Base-by-base conservation (phyloP, 2,888 invertebrate species). In the Coelogynopora nodosa region DNA sequence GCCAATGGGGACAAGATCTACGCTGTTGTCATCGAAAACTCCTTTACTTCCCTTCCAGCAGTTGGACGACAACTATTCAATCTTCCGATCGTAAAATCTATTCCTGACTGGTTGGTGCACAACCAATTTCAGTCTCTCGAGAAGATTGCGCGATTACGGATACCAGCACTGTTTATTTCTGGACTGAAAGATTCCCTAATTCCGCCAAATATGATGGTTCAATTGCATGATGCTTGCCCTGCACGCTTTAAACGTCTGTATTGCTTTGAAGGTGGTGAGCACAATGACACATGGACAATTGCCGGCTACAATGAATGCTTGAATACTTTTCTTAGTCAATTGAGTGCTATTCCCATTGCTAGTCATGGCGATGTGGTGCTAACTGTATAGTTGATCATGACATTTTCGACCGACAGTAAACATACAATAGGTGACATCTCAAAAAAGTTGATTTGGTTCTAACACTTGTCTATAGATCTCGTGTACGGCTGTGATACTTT, bases 221-320 rank as follows among this genome's bases (percentile, higher is more conserved):
- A 95, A 87, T 93, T 97, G 85, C 95, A 95, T 90, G 93, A 94
- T 89, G 92, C 94, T 82, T 96, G 96, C 90, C 94, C 94, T 31
- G 95, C 96, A 88, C 92, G 94, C 28, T 93, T 94, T 89, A 97
- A 97, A 92, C 94, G 95, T 89, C 92, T 97, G 81, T 92, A 95
- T 28, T 94, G 95, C 90, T 94, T 97, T 91, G 94, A 94, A 0
- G 94, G 94, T 27, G 97, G 97, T 0, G 95, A 96, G 0, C 97
- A 98, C 92, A 97, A 97, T 90, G 97, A 97, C 91, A 97, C 97
- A 0, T 97, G 97, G 97, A 95, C 95, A 87, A 94, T 95, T 89
- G 94, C 94, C 88, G 95, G 95, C 88, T 97, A 96, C 89, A 92
- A 92, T 88, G 90, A 91, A 84, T 30, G 31, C 1, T 49, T 84